Percentiles rank a stretch among this genome's conserved stretches.
Conservation (phyloP, 2,888 invertebrate species). For the Serrognathus titanus region DNA sequence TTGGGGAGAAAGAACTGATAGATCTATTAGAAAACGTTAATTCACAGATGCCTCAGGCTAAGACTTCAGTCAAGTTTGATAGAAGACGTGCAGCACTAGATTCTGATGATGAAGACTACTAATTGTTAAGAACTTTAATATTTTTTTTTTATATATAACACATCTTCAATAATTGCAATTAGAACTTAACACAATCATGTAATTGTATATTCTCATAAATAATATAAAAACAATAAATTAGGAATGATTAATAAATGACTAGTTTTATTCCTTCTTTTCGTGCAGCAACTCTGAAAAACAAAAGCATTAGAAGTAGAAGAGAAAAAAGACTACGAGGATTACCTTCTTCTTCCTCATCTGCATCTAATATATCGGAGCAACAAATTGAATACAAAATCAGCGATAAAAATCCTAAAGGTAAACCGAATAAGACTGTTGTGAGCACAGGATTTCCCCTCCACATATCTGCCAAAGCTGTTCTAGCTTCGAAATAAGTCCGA, state of each 20-base stretch:
- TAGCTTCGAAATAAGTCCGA: conserved; percentile 80
- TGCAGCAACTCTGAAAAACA: conserved; percentile 39
- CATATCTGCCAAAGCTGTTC: conserved; percentile 76
- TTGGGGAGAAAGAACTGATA: conserved; percentile 83
- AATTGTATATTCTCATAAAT: not conserved
- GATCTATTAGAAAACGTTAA: conserved; percentile 82
- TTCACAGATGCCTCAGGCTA: conserved; percentile 73
- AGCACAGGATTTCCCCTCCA: conserved; percentile 92
- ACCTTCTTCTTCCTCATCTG: conserved; percentile 73
- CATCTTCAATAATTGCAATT: not conserved
- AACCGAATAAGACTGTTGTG: conserved; percentile 88
- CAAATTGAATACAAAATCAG: conserved; percentile 95
- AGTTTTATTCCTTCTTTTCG: conserved; percentile 49
- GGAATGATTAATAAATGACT: not conserved
- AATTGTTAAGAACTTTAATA: not conserved
- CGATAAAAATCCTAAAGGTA: conserved; percentile 89
- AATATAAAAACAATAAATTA: conserved; percentile 1
- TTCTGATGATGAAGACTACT: conserved; percentile 67
- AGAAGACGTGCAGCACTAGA: conserved; percentile 84
- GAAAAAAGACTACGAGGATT: not conserved
- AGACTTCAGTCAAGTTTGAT: conserved; percentile 84
- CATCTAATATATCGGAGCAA: conserved; percentile 93
- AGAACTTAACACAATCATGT: not conserved
- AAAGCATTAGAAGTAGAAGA: conserved; percentile 12
- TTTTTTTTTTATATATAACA: not conserved